Base-by-base conservation (phyloP, 2,113 vertebrate genomes). In the Aegithalos caudatus region DNA sequence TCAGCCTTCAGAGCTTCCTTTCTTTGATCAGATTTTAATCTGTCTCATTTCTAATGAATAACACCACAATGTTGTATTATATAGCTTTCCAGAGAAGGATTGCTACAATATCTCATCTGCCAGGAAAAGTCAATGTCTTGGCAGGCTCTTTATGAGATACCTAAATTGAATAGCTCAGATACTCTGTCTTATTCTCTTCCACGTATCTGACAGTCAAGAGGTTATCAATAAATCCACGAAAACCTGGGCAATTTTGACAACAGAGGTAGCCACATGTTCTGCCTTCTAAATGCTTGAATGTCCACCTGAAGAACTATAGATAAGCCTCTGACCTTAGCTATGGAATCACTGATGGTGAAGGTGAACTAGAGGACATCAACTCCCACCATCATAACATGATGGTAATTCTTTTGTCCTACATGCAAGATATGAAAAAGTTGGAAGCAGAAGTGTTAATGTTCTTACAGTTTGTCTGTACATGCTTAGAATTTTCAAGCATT, bases 11-110 rank as follows among this genome's bases (percentile, higher is more conserved):
- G 58, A 86, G 31, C 40, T 56, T 93, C 35, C 31, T 33, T 92
- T 77, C 45, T 91, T 72, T 84, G 80, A 88, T 91, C 69, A 64
- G 88, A 86, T 92, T 93, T 94, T 93, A 97, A 96, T 90, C 90
- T 79, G 64, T 78, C 67, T 92, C 50, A 73, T 90, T 96, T 88
- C 92, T 95, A 95, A 96, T 90, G 92, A 95, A 86, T 93, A 94
- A 86, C 76, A 94, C 37, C 53, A 80, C 71, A 58, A 28, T 58
- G 88, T 66, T 92, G 90, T 88, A 95, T 80, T 77, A 77, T 24
- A 77, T 16, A 73, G 71, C 53, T 92, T 96, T 88, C 58, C 71
- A 81, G 47, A 88, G 94, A 95, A 73, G 67, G 58, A 96, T 90
- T 93, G 85, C 82, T 88, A 65, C 71, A 83, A 88, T 97, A 90